A percentile compares a stretch with the other conserved stretches of the same genome.
Evolutionary conservation across 1,140 invertebrate genomes (phyloP).

Genomic region (Cotesia glomerata): DNA sequence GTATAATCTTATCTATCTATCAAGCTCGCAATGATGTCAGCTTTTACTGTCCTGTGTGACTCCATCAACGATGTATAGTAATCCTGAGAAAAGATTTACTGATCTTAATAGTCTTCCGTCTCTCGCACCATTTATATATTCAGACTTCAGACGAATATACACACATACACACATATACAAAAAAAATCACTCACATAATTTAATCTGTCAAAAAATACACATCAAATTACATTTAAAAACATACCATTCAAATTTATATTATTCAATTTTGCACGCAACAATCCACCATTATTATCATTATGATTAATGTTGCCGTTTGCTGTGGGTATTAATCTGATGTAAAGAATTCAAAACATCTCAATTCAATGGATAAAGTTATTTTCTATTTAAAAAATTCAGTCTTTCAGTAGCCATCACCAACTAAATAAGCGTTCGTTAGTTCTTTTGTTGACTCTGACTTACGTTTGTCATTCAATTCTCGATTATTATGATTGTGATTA

Average conservation of each 20-base stretch:
- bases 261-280: slow-evolving; percentile 19
- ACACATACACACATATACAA: not conserved
- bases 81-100: slow-evolving; percentile 9
- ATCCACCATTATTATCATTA: slow-evolving; percentile 9
- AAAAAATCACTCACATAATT: not conserved
- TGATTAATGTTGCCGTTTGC: slow-evolving; percentile 36
- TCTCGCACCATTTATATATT: not conserved
- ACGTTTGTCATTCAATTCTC: not conserved
- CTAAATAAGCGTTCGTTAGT: slow-evolving; percentile 38
- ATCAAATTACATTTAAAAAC: too few species aligned
- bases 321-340: slow-evolving; percentile 42
- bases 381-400: too few species aligned
- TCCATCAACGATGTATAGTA: slow-evolving; percentile 14
- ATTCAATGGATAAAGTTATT: too few species aligned
- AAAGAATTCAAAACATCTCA: slow-evolving; percentile 43
- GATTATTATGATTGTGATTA: not conserved
- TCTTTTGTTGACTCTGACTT: slow-evolving; percentile 33
- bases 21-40: slow-evolving; percentile 25
- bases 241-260: not conserved
- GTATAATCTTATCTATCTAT: slow-evolving; percentile 26
- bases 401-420: slow-evolving; percentile 31
- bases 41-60: slow-evolving; percentile 21
- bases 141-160: not conserved
- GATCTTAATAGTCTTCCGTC: slow-evolving; percentile 16
- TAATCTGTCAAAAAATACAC: too few species aligned